These are phyloP conservation scores for Seriola quinqueradiata DNA, from an alignment of 2,113 vertebrate genomes.

Conservation along the genomic window DNA sequence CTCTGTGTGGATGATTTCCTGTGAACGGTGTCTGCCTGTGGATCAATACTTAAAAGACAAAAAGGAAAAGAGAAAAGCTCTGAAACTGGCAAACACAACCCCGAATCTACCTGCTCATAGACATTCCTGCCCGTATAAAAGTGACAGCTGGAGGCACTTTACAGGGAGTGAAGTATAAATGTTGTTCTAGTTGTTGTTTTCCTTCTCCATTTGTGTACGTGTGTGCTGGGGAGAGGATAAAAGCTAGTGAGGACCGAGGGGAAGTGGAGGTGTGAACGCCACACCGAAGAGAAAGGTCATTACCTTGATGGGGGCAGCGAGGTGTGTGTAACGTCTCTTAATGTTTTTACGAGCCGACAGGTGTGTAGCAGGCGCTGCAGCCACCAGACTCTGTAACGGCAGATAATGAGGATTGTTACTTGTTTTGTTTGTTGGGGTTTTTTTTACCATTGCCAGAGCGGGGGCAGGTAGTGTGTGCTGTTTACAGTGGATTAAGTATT, in stretches of 20 bases:
- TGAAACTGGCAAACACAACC: background rate
- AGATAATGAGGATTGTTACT: slow-evolving; percentile 55
- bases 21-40: background rate
- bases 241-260: slow-evolving; percentile 69
- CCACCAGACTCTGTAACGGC: slow-evolving; percentile 51
- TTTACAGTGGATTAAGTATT: slow-evolving; percentile 36
- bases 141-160: slow-evolving; percentile 64
- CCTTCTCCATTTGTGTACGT: slow-evolving; percentile 73
- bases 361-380: slow-evolving; percentile 65
- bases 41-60: background rate
- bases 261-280: slow-evolving; percentile 82
- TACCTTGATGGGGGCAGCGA: slow-evolving; percentile 51
- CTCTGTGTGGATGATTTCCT: background rate
- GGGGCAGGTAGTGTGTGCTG: slow-evolving; percentile 3
- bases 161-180: slow-evolving; percentile 37
- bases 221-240: slow-evolving; percentile 57
- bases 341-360: slow-evolving; percentile 83
- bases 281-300: slow-evolving; percentile 62
- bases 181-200: slow-evolving; percentile 86
- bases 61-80: background rate
- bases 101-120: slow-evolving; percentile 39
- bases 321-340: slow-evolving; percentile 67
- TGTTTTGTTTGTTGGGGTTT: slow-evolving; percentile 21
- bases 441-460: slow-evolving; percentile 1
- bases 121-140: slow-evolving; percentile 5